phyloP scores from a whole-genome alignment of 2,797 vertebrate genomes.

The Erethizon dorsatum region DNA sequence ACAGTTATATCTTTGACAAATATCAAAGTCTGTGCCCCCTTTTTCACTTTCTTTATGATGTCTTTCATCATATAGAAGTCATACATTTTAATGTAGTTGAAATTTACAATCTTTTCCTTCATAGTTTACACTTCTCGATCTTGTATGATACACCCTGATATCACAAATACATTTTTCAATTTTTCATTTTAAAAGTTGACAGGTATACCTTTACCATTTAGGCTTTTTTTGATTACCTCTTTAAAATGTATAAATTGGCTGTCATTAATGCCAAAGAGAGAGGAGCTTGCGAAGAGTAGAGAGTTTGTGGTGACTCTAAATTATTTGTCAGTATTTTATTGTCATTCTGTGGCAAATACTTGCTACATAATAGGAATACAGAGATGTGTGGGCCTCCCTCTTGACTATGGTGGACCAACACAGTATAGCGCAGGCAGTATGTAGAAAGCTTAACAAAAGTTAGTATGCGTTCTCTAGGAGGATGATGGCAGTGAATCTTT shows the following conservation, averaged over 20 bases:
- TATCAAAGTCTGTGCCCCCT: background rate
- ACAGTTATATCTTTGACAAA: conserved; percentile 45
- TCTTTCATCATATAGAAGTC: conserved; percentile 48
- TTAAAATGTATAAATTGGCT: conserved; percentile 51
- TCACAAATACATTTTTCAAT: conserved; percentile 14
- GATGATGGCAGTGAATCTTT: background rate
- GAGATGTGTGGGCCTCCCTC: background rate
- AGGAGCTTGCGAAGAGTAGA: background rate
- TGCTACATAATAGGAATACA: background rate
- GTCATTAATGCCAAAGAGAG: conserved; percentile 51
- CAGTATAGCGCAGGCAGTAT: rapidly evolving
- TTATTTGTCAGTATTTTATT: conserved; percentile 38
- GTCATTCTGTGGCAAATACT: background rate
- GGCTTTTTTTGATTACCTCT: conserved; percentile 50
- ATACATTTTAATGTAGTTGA: conserved; percentile 51
- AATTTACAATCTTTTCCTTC: conserved; percentile 36
- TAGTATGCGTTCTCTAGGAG: background rate
- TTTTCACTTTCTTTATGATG: conserved; percentile 43
- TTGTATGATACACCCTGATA: conserved; percentile 17
- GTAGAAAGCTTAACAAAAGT: background rate
- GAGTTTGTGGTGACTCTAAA: conserved; percentile 16
- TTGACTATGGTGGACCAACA: background rate
- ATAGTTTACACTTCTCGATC: conserved; percentile 7
- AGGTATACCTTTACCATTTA: conserved; percentile 61
- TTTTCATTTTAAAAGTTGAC: conserved; percentile 59